Conservation (phyloP, 2,797 vertebrate species). For the Fratercula arctica region DNA sequence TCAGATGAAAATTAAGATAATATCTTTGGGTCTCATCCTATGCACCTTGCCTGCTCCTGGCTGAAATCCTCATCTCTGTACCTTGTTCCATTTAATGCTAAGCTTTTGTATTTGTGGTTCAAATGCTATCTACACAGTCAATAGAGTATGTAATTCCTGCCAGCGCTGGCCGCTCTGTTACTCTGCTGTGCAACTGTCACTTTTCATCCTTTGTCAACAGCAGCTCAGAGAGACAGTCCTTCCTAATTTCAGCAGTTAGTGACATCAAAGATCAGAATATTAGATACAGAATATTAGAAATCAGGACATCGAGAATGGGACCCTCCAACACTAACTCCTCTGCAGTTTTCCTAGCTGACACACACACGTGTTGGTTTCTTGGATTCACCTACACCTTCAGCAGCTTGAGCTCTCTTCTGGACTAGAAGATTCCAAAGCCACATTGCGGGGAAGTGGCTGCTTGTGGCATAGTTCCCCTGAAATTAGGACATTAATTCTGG, state of each 20-base stretch:
- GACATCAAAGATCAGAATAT: not conserved
- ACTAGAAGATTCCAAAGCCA: not conserved
- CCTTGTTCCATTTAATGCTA: not conserved
- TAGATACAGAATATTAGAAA: not conserved
- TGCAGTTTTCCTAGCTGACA: not conserved
- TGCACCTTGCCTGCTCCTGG: not conserved
- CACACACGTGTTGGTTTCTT: not conserved
- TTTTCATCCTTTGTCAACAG: constrained; percentile 22
- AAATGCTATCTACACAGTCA: not conserved
- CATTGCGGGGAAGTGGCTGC: not conserved
- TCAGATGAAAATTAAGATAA: not conserved
- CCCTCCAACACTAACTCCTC: not conserved
- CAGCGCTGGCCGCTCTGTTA: not conserved
- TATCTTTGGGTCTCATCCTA: not conserved
- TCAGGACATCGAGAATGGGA: not conserved
- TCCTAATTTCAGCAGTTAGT: not conserved
- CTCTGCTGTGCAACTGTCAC: not conserved
- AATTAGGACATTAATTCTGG: constrained; percentile 21
- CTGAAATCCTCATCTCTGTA: not conserved
- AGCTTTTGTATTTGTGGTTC: not conserved
- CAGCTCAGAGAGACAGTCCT: not conserved
- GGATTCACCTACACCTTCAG: not conserved
- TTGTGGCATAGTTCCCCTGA: not conserved
- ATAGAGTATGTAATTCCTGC: not conserved
- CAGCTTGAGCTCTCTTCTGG: not conserved